These are phyloP conservation scores for Euzophera pinguis DNA, from an alignment of 2,888 invertebrate genomes.

Conservation along the genomic window DNA sequence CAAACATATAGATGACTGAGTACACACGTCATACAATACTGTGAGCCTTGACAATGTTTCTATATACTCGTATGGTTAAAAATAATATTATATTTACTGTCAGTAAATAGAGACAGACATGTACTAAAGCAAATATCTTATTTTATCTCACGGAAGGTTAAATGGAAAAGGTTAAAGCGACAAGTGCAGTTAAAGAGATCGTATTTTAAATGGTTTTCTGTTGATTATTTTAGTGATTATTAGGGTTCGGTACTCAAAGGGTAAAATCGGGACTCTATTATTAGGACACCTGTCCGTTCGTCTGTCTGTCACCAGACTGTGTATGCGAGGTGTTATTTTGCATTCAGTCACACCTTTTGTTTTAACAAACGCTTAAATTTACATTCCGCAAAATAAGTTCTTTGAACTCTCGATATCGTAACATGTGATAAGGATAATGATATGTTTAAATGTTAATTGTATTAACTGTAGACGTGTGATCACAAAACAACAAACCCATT, in stretches of 20 bases:
- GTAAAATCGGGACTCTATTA: too few species aligned
- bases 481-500: background rate
- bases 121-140: background rate
- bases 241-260: too few species aligned
- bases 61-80: conserved; percentile 38
- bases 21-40: conserved; percentile 31
- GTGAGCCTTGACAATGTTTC: conserved; percentile 49
- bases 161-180: background rate
- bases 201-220: too few species aligned
- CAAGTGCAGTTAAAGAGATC: background rate
- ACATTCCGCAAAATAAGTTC: background rate
- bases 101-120: background rate
- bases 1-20: conserved; percentile 33
- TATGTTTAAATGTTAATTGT: background rate
- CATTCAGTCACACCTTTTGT: too few species aligned
- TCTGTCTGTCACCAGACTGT: too few species aligned
- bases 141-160: background rate
- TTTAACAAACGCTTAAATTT: background rate
- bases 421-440: background rate
- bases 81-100: conserved; percentile 28
- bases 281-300: too few species aligned
- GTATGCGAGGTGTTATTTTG: too few species aligned
- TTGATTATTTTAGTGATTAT: too few species aligned
- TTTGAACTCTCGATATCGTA: background rate
- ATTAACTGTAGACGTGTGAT: background rate